A percentile compares a stretch with the other conserved stretches of the same genome.
Evolutionary conservation across 2,797 vertebrate species (phyloP).

Genomic region (Picus viridis): DNA sequence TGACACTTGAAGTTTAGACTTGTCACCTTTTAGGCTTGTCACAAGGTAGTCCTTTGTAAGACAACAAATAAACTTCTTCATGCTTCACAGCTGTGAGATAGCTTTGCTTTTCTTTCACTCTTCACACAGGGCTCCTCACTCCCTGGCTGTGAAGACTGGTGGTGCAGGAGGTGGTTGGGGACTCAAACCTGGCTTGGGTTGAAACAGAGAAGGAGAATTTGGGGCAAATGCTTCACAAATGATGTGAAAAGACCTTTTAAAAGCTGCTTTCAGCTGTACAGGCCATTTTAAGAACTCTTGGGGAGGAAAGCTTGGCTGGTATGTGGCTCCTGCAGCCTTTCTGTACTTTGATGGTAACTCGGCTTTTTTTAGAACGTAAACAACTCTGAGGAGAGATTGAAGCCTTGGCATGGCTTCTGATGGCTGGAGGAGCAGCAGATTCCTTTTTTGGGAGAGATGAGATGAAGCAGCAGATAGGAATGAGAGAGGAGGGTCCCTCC

Average conservation of each 20-base stretch:
- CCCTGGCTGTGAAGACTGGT: fast-evolving
- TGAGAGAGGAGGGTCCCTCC: neutral
- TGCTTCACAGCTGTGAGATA: neutral
- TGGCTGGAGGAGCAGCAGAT: neutral
- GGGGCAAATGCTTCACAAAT: neutral
- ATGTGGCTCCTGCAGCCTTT: neutral
- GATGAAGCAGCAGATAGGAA: neutral
- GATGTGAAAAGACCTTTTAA: fast-evolving
- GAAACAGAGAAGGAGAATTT: too few species aligned
- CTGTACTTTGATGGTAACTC: slow-evolving; percentile 52
- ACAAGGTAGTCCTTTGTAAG: neutral
- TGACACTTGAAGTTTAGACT: neutral
- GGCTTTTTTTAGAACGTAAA: slow-evolving; percentile 44
- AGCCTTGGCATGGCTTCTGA: neutral
- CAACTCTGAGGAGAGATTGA: slow-evolving; percentile 7
- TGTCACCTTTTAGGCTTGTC: neutral
- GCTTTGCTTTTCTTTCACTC: neutral
- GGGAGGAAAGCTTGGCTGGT: neutral
- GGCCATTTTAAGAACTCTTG: slow-evolving; percentile 18
- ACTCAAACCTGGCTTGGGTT: fast-evolving
- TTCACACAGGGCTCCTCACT: fast-evolving
- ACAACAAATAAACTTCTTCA: slow-evolving; percentile 34
- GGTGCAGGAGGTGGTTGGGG: fast-evolving
- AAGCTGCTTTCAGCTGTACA: neutral
- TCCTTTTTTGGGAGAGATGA: slow-evolving; percentile 39